Conservation (phyloP, 2,113 vertebrate species). For the Hyla sarda region DNA sequence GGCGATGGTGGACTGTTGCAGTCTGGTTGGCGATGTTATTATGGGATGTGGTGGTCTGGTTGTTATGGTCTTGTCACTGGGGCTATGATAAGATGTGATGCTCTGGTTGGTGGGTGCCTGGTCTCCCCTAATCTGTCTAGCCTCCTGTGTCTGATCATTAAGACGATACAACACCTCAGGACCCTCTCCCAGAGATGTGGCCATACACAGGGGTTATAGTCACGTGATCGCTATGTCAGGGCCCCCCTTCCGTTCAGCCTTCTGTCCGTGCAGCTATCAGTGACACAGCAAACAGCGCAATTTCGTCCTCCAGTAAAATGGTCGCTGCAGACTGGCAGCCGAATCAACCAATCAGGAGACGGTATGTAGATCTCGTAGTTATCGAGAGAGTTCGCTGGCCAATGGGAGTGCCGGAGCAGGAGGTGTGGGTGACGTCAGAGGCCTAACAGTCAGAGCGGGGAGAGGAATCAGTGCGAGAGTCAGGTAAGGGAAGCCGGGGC, state of each 20-base stretch:
- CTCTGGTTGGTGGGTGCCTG: too few species aligned
- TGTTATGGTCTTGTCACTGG: not conserved
- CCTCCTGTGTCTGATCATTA: not conserved
- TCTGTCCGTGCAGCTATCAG: slow-evolving; percentile 1
- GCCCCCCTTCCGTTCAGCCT: too few species aligned
- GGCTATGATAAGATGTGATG: too few species aligned
- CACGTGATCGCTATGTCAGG: not conserved
- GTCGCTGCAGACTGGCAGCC: not conserved
- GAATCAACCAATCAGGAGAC: not conserved
- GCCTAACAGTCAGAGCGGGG: slow-evolving; percentile 8
- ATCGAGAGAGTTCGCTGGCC: not conserved
- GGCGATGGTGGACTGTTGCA: not conserved
- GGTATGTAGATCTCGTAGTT: not conserved
- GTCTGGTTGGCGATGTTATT: not conserved
- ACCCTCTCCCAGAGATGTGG: not conserved
- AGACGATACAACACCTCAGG: not conserved
- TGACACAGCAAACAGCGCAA: slow-evolving; percentile 30
- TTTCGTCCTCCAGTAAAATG: not conserved
- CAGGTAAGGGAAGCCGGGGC: not conserved
- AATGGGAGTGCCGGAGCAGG: slow-evolving; percentile 25
- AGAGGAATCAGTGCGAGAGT: not conserved
- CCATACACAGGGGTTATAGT: not conserved
- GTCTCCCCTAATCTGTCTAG: not conserved
- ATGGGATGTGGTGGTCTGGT: not conserved
- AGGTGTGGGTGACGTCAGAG: not conserved